Evolutionary conservation across 2,113 vertebrate genomes (phyloP), one percentile per base, ranked within the genome.

Genomic region (Leucopsar rothschildi): DNA sequence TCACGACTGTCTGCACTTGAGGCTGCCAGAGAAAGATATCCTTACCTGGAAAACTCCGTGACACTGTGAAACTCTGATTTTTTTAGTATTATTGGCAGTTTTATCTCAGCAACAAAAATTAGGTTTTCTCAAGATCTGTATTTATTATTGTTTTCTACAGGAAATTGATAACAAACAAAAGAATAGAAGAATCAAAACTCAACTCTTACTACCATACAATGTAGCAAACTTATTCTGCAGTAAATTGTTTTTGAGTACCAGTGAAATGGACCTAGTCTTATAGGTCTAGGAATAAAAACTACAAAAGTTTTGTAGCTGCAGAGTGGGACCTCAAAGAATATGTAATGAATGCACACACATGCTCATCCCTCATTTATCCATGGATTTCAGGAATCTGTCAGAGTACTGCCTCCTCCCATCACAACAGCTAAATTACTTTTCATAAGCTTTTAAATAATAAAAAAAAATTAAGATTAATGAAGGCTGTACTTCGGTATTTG

Each of bases 391-490:
- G 31, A 77, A 80, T 80, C 44, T 79, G 16, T 77, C 71, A 90
- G 47, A 90, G 77, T 90, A 90, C 64, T 57, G 28, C 88, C 19
- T 80, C 15, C 12, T 77, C 20, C 31, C 55, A 65, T 56, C 55
- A 80, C 81, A 93, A 81, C 52, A 92, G 66, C 14, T 77, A 85
- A 82, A 50, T 91, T 95, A 94, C 76, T 81, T 93, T 66, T 81
- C 82, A 66, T 79, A 56, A 49, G 59, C 25, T 53, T 89, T 96
- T 33, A 50, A 95, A 64, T 81, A 88, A 87, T 42, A 40, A 53
- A 15, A 89, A 40, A 40, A 40, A 40, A 40, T 40, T 40, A 40
- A 40, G 39, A 40, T 80, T 80, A 88, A 95, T 95, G 42, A 9
- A 68, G 42, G 60, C 66, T 47, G 44, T 76, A 82, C 15, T 55